Percentiles rank a stretch among this genome's conserved stretches.
These are phyloP conservation scores for Tipula lateralis DNA, from an alignment of 2,888 invertebrate species.

Conservation along the genomic window DNA sequence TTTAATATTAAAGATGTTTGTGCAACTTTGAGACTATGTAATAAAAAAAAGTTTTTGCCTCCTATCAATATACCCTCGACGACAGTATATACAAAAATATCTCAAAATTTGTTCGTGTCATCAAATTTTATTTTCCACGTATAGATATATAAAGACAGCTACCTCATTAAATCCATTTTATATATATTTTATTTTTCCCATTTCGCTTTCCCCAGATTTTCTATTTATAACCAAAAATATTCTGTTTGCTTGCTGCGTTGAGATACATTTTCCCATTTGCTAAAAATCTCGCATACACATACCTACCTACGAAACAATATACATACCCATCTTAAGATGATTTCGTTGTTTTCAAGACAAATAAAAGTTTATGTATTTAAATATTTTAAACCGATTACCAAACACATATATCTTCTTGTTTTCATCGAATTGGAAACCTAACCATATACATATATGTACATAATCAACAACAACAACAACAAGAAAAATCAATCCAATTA, in stretches of 20 bases:
- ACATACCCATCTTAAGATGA: not conserved
- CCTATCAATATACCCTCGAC: too few relatives aligned
- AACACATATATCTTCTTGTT: not conserved
- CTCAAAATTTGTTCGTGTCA: not conserved
- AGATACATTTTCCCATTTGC: not conserved
- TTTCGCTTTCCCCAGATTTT: not conserved
- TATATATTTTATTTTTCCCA: not conserved
- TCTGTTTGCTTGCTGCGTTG: not conserved
- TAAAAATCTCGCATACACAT: not conserved
- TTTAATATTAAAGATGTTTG: too few relatives aligned
- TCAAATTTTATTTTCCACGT: not conserved
- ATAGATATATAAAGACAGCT: not conserved
- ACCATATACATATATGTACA: not conserved
- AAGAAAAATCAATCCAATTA: not conserved
- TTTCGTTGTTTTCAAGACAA: not conserved
- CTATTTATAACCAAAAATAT: not conserved
- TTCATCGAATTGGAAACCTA: not conserved
- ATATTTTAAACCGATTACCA: not conserved
- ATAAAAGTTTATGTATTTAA: not conserved
- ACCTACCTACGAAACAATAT: not conserved
- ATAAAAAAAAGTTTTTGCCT: too few relatives aligned
- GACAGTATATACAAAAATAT: not conserved
- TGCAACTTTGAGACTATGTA: too few relatives aligned
- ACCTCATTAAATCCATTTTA: slow-evolving; percentile 19
- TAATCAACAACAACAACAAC: not conserved